phyloP scores from a whole-genome alignment of 2,113 vertebrate species.

The Isichthys henryi region DNA sequence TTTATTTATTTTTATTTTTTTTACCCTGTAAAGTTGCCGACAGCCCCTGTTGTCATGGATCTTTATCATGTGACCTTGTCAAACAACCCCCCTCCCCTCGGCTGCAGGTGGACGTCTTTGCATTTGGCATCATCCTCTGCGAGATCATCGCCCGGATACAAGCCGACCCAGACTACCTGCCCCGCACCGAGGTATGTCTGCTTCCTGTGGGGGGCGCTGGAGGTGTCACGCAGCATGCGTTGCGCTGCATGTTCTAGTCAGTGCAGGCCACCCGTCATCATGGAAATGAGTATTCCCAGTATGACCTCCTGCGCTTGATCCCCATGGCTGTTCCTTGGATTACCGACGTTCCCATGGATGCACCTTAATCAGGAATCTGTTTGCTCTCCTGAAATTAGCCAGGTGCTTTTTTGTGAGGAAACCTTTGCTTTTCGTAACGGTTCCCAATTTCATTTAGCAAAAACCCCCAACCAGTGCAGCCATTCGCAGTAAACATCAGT shows the following conservation, averaged over 20 bases:
- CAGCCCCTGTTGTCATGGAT: neutral
- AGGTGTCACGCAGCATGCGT: neutral
- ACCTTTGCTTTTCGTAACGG: neutral
- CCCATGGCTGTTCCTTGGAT: neutral
- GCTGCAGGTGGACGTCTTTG: constrained; percentile 70
- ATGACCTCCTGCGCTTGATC: neutral
- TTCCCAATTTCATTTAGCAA: neutral
- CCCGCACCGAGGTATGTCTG: constrained; percentile 76
- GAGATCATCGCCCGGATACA: constrained; percentile 87
- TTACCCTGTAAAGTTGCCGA: neutral
- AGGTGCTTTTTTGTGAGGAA: neutral
- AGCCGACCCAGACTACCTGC: constrained; percentile 86
- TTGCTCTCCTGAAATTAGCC: neutral
- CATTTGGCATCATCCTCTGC: constrained; percentile 87
- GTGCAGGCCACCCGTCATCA: neutral
- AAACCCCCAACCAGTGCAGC: neutral
- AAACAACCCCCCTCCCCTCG: neutral
- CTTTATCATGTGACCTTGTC: neutral
- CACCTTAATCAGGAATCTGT: neutral
- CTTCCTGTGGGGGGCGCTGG: neutral
- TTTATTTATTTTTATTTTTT: neutral
- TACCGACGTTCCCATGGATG: neutral
- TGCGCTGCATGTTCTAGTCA: neutral
- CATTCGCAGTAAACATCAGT: neutral
- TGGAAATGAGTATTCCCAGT: neutral